These are phyloP conservation scores for Cecropterus lyciades DNA, from an alignment of 1,140 invertebrate species.

Conservation along the genomic window DNA sequence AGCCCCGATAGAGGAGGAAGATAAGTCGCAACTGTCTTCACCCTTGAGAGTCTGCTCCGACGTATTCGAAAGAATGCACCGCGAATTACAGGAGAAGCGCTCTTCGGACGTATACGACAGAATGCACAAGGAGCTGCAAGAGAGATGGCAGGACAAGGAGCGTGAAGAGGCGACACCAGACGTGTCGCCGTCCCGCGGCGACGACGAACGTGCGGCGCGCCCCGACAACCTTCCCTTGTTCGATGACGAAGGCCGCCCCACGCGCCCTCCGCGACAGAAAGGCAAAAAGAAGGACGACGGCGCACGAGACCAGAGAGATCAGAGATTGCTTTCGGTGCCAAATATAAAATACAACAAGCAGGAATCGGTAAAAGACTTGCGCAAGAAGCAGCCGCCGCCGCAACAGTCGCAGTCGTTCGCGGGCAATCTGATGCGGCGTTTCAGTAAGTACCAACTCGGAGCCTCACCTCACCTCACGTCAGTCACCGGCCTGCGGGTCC, in stretches of 20 bases:
- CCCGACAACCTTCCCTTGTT: constrained; percentile 88
- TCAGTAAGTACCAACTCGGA: constrained; percentile 90
- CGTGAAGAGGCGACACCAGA: constrained; percentile 47
- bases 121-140: constrained; percentile 75
- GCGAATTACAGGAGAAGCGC: constrained; percentile 61
- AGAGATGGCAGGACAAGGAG: constrained; percentile 68
- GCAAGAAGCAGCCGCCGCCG: constrained; percentile 70
- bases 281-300: constrained; percentile 83
- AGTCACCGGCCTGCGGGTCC: constrained; percentile 49
- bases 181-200: constrained; percentile 55
- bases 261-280: constrained; percentile 86
- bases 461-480: constrained; percentile 50
- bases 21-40: constrained; percentile 52
- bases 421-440: constrained; percentile 91
- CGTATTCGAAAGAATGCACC: constrained; percentile 70
- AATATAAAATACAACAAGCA: constrained; percentile 89
- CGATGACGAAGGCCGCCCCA: constrained; percentile 85
- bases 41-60: constrained; percentile 61
- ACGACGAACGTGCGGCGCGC: constrained; percentile 70
- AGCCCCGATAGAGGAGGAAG: constrained; percentile 47
- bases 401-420: constrained; percentile 85
- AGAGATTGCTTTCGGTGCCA: constrained; percentile 90
- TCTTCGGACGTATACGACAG: constrained; percentile 69
- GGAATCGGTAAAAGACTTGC: constrained; percentile 66
- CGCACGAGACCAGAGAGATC: constrained; percentile 84